Evolutionary conservation across 2,888 invertebrate genomes (phyloP).

Genomic region (Nemotelus pantherinus): DNA sequence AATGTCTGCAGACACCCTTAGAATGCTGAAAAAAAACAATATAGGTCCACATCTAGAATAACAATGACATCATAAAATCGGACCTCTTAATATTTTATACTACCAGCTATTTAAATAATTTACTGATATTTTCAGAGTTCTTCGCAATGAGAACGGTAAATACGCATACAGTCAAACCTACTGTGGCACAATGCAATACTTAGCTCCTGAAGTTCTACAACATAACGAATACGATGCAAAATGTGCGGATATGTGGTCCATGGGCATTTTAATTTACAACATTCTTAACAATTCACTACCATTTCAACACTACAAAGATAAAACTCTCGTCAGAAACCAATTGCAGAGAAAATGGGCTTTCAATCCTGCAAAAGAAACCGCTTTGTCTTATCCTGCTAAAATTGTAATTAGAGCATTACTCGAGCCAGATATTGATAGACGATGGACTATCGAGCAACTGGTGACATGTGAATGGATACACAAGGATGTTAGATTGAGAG

Average conservation of each 20-base stretch:
- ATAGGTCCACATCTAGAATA: too few species aligned
- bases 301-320: neutral
- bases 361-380: too few species aligned
- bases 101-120: constrained; percentile 43
- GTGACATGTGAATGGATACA: neutral
- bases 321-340: too few species aligned
- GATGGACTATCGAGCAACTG: neutral
- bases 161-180: neutral
- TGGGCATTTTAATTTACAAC: neutral
- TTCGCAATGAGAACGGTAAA: neutral
- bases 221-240: constrained; percentile 14
- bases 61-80: too few species aligned
- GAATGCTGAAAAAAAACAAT: too few species aligned
- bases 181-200: neutral
- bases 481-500: too few species aligned
- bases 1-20: too few species aligned
- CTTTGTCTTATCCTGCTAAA: too few species aligned
- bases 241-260: constrained; percentile 7
- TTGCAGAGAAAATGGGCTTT: too few species aligned
- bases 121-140: constrained; percentile 43
- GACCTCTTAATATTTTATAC: too few species aligned
- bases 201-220: constrained; percentile 1
- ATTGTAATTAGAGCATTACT: neutral
- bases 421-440: neutral
- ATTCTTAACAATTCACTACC: neutral